Conservation (phyloP, 2,113 vertebrate genomes). For the Hemicordylus capensis region DNA sequence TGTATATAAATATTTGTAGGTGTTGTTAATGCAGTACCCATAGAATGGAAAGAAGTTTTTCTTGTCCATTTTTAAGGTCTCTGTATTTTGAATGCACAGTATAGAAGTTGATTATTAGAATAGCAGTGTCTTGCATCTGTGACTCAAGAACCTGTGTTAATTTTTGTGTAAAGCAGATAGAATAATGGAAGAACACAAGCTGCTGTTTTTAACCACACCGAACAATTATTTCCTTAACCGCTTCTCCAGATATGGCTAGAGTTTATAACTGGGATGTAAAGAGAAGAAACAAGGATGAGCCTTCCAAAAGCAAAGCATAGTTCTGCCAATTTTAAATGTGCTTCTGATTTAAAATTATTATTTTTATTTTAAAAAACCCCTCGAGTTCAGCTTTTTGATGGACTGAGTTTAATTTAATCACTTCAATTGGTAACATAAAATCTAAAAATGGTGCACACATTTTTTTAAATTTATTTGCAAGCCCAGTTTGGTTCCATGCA, state of each 20-base stretch:
- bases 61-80: too few relatives aligned
- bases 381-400: constrained; percentile 61
- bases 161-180: neutral
- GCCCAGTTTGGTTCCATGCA: constrained; percentile 65
- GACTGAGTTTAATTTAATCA: constrained; percentile 67
- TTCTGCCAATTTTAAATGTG: constrained; percentile 74
- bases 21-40: too few relatives aligned
- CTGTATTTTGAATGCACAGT: too few relatives aligned
- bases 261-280: constrained; percentile 99
- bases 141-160: neutral
- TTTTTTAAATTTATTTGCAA: constrained; percentile 79
- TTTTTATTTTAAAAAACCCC: constrained; percentile 82
- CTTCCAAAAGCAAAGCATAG: constrained; percentile 88
- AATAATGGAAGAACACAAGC: too few relatives aligned
- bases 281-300: constrained; percentile 94
- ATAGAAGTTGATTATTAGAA: neutral
- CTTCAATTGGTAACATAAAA: constrained; percentile 63
- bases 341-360: constrained; percentile 83
- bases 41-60: neutral
- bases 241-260: constrained; percentile 92
- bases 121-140: neutral
- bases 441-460: constrained; percentile 61
- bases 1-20: too few relatives aligned
- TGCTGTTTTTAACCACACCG: neutral
- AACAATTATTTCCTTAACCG: constrained; percentile 79